Conservation (phyloP, 2,888 invertebrate genomes). For the Drosophila peninsularis region DNA sequence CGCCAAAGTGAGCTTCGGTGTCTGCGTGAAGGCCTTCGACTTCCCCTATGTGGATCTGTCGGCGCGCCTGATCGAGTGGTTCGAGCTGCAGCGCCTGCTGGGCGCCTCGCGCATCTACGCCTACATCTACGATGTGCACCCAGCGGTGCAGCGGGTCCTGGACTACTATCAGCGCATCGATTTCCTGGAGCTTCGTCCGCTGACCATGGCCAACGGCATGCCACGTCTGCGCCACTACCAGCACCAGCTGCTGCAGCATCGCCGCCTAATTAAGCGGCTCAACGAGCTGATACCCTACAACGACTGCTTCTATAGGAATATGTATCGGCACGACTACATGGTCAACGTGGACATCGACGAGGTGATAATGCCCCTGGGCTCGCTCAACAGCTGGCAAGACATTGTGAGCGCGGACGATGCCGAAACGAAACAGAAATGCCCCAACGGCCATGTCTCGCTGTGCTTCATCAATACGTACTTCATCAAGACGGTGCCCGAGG, state of each 20-base stretch:
- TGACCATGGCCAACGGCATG: conserved; percentile 93
- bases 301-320: conserved; percentile 95
- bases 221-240: conserved; percentile 93
- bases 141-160: conserved; percentile 91
- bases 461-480: conserved; percentile 95
- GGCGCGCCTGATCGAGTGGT: conserved; percentile 94
- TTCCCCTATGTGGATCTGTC: conserved; percentile 95
- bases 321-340: conserved; percentile 93
- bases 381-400: conserved; percentile 84
- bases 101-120: conserved; percentile 95
- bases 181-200: conserved; percentile 89
- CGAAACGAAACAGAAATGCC: conserved; percentile 11
- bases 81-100: conserved; percentile 91
- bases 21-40: conserved; percentile 95
- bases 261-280: conserved; percentile 93
- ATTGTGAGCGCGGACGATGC: conserved; percentile 77
- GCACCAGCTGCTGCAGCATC: conserved; percentile 92
- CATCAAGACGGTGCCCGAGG: conserved; percentile 87
- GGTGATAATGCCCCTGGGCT: conserved; percentile 90
- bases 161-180: conserved; percentile 87
- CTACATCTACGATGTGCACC: conserved; percentile 93
- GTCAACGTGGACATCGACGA: conserved; percentile 95
- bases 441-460: conserved; percentile 86
- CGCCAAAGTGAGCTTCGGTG: conserved; percentile 86
- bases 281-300: conserved; percentile 97